Conservation (phyloP, 1,140 invertebrate species). For the Pygmarrhopalites habei region DNA sequence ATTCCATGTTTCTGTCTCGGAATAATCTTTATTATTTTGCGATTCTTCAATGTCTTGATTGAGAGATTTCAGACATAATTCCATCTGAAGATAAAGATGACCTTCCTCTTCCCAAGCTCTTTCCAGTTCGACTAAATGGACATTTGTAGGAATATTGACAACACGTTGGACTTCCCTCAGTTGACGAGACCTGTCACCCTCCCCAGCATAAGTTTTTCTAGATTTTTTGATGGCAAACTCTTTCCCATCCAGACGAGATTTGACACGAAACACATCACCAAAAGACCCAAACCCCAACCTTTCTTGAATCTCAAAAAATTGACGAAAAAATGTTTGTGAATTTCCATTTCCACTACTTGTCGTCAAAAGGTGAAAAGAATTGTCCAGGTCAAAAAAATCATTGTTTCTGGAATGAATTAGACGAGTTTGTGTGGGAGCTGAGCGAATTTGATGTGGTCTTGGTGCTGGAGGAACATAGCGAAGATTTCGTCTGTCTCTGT, state of each 20-base stretch:
- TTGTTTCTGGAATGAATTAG: slow-evolving; percentile 30
- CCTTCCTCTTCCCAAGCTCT: slow-evolving; percentile 67
- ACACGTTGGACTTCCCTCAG: slow-evolving; percentile 64
- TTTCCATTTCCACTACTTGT: slow-evolving; percentile 2
- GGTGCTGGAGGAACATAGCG: slow-evolving; percentile 35
- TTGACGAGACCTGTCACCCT: slow-evolving; percentile 54
- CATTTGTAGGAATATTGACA: slow-evolving; percentile 58
- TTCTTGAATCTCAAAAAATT: slow-evolving; percentile 56
- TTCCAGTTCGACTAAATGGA: slow-evolving; percentile 60
- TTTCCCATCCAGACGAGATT: slow-evolving; percentile 56
- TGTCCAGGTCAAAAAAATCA: slow-evolving; percentile 31
- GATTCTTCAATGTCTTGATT: slow-evolving; percentile 46
- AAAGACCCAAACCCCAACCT: slow-evolving; percentile 65
- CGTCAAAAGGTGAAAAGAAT: slow-evolving; percentile 32
- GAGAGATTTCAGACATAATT: slow-evolving; percentile 51
- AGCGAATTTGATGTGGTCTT: slow-evolving; percentile 30
- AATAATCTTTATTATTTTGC: not conserved
- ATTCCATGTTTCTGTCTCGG: slow-evolving; percentile 40
- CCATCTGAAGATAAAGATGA: slow-evolving; percentile 63
- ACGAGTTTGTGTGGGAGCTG: slow-evolving; percentile 30
- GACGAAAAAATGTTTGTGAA: slow-evolving; percentile 51
- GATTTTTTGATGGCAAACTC: slow-evolving; percentile 64
- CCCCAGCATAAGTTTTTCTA: slow-evolving; percentile 53
- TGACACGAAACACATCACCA: slow-evolving; percentile 63
- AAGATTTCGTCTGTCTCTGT: slow-evolving; percentile 26